A percentile compares a stretch with the other conserved stretches of the same genome.
These are phyloP conservation scores for Desmophyllum pertusum DNA, from an alignment of 92 coral and sea anemone genomes.

Conservation along the genomic window DNA sequence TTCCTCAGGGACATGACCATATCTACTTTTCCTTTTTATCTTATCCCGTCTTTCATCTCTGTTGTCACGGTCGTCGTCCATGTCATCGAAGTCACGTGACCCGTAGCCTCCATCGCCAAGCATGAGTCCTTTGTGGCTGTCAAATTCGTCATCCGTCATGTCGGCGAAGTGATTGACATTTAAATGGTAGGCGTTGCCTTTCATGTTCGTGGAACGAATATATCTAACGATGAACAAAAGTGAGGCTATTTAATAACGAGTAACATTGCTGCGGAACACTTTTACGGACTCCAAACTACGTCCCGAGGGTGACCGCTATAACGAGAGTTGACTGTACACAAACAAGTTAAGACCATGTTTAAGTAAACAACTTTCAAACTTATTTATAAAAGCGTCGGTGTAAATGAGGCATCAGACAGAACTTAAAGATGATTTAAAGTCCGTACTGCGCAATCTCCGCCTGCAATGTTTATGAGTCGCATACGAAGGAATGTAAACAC, in stretches of 20 bases:
- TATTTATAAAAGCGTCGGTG: neutral
- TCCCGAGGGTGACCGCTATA: no score
- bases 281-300: no score
- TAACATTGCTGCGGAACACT: neutral
- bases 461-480: no score
- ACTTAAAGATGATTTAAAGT: neutral
- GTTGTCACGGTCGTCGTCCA: constrained; percentile 20
- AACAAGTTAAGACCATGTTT: no score
- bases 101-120: constrained; percentile 64
- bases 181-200: constrained; percentile 67
- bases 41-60: constrained; percentile 13
- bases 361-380: no score
- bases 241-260: neutral
- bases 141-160: constrained; percentile 85
- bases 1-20: constrained; percentile 67
- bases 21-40: constrained; percentile 20
- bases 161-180: constrained; percentile 88
- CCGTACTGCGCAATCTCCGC: neutral
- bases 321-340: no score
- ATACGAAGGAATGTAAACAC: no score
- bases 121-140: constrained; percentile 75
- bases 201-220: constrained; percentile 84
- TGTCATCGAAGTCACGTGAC: constrained; percentile 33
- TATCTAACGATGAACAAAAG: constrained; percentile 48
- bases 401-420: neutral